Base-by-base conservation (phyloP, 2,113 vertebrate species). In the Mesoclemmys tuberculata region DNA sequence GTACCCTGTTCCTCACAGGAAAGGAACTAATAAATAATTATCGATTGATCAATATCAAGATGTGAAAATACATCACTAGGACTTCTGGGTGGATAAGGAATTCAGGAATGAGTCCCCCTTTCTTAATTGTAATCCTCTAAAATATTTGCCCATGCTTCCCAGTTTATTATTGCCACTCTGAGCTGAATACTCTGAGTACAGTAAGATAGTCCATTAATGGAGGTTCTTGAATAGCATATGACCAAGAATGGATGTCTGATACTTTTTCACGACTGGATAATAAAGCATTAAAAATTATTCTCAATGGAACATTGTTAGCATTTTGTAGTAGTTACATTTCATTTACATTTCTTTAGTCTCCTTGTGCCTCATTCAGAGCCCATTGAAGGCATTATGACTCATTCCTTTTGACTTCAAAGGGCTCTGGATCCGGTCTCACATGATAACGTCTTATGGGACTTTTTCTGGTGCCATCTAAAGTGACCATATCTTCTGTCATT, bases 1-100 rank as follows among this genome's bases (percentile, higher is more conserved):
- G 80, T 52, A 87, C 10, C 93, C 94, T 85, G 26, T 1, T 89
- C 93, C 0, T 86, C 1, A 0, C 61, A 88, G 92, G 88, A 90
- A 77, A 71, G 54, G 68, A 87, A 74, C 92, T 97, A 96, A 94
- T 96, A 93, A 93, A 82, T 94, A 95, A 97, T 96, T 94, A 95
- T 93, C 46, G 29, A 29, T 22, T 22, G 68, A 16, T 74, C 68
- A 89, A 27, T 46, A 93, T 87, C 92, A 92, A 88, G 90, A 89
- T 92, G 44, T 82, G 52, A 88, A 90, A 88, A 95, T 48, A 54
- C 58, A 61, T 68, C 51, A 61, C 21, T 71, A 88, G 95, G 88
- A 96, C 93, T 97, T 96, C 86, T 83, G 90, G 82, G 75, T 80
- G 16, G 29, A 2, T 29, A 71, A 85, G 78, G 52, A 82, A 85